Evolutionary conservation across 2,888 invertebrate genomes (phyloP).

Genomic region (Dryomyza anilis): DNA sequence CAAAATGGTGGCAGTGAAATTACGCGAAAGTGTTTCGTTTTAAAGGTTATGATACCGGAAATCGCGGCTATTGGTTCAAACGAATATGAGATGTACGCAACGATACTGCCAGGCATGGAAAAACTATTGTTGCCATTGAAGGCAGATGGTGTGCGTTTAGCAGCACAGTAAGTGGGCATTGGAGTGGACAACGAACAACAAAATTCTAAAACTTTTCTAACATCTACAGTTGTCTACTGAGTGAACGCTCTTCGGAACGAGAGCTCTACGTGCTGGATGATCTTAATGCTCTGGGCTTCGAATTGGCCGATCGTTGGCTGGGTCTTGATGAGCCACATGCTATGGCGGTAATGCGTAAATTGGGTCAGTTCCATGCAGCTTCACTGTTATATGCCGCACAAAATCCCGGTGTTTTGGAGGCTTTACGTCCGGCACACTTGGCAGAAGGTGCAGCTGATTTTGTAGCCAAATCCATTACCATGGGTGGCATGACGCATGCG

Average conservation of each 20-base stretch:
- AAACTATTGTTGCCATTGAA: constrained; percentile 3
- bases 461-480: constrained; percentile 31
- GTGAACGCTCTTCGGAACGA: too few relatives aligned
- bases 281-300: constrained; percentile 62
- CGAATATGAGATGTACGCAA: constrained; percentile 43
- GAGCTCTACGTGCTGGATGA: constrained; percentile 54
- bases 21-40: constrained; percentile 31
- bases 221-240: constrained; percentile 43
- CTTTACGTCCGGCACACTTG: constrained; percentile 38
- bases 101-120: constrained; percentile 44
- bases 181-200: too few relatives aligned
- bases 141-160: neutral
- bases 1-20: constrained; percentile 17
- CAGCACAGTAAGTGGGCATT: neutral
- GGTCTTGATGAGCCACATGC: constrained; percentile 64
- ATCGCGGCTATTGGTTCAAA: constrained; percentile 43
- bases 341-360: constrained; percentile 60
- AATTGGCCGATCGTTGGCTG: constrained; percentile 61
- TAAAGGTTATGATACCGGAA: constrained; percentile 45
- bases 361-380: constrained; percentile 65
- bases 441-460: constrained; percentile 35
- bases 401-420: constrained; percentile 34
- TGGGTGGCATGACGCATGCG: constrained; percentile 40
- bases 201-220: neutral
- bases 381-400: constrained; percentile 55